Conservation (phyloP, 92 coral and sea anemone species). For the Micromussa lordhowensis region DNA sequence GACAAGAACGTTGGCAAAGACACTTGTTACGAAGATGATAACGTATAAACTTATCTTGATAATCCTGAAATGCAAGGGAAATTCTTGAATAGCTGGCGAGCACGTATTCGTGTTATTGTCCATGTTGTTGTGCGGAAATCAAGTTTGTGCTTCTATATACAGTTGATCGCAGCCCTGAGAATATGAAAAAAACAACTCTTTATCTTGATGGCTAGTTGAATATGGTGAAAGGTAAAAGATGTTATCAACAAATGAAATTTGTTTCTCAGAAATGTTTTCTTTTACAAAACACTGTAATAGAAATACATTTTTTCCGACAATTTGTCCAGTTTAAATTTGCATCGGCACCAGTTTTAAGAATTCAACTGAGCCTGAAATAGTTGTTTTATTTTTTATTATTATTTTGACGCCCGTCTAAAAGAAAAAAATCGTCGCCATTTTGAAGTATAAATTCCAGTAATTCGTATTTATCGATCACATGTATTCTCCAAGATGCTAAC, state of each 20-base stretch:
- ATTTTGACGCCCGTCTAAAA: background rate
- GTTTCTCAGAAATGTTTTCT: background rate
- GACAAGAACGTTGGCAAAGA: conserved; percentile 33
- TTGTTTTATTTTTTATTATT: background rate
- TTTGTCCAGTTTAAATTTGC: background rate
- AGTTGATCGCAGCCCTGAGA: background rate
- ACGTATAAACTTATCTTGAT: background rate
- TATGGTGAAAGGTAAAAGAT: background rate
- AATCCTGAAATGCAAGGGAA: background rate
- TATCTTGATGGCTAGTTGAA: background rate
- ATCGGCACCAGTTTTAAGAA: too few species aligned
- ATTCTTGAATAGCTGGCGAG: background rate
- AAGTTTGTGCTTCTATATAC: background rate
- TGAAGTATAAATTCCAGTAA: background rate
- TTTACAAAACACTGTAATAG: background rate
- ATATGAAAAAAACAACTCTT: background rate
- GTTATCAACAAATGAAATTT: background rate
- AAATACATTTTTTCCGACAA: background rate
- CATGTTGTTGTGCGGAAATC: background rate
- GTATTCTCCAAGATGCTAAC: too few species aligned
- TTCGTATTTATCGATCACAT: background rate
- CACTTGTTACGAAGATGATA: background rate
- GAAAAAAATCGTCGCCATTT: background rate
- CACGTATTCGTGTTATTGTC: background rate
- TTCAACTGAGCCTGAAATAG: background rate